These are phyloP conservation scores for Dromaius novaehollandiae DNA, from an alignment of 2,113 vertebrate species.

Conservation along the genomic window DNA sequence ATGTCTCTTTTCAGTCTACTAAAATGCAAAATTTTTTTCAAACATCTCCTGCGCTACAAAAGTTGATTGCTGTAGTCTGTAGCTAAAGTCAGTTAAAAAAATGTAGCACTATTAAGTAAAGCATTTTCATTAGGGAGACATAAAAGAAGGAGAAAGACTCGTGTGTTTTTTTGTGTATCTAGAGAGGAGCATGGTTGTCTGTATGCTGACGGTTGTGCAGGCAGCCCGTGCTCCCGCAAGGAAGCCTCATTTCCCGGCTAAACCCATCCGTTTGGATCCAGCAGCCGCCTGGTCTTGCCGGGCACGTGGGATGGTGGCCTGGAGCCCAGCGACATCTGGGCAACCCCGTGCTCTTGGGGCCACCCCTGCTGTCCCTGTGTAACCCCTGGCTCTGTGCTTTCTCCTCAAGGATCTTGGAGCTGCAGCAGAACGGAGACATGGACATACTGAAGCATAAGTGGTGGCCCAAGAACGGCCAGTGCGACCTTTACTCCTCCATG, in stretches of 20 bases:
- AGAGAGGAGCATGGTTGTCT: background rate
- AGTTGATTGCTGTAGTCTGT: background rate
- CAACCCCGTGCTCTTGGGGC: fast-evolving
- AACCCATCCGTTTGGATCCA: background rate
- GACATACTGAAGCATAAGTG: constrained; percentile 96
- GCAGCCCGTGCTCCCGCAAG: background rate
- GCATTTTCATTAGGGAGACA: background rate
- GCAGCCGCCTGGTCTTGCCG: background rate
- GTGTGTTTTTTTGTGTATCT: background rate
- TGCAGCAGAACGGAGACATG: constrained; percentile 98
- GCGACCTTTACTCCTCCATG: constrained; percentile 92
- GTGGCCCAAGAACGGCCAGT: constrained; percentile 95
- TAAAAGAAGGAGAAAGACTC: background rate
- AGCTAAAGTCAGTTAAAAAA: background rate
- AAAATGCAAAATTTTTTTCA: background rate
- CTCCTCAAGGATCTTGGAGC: constrained; percentile 91
- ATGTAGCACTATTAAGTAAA: background rate
- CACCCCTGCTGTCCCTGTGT: background rate
- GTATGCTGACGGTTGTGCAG: background rate
- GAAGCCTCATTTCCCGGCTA: background rate
- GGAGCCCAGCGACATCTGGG: background rate
- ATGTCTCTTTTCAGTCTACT: background rate
- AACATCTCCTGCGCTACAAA: background rate
- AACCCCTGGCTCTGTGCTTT: constrained; percentile 53
- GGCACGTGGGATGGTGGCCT: background rate